Conservation (phyloP, 1,140 invertebrate species). For the Polyergus mexicanus region DNA sequence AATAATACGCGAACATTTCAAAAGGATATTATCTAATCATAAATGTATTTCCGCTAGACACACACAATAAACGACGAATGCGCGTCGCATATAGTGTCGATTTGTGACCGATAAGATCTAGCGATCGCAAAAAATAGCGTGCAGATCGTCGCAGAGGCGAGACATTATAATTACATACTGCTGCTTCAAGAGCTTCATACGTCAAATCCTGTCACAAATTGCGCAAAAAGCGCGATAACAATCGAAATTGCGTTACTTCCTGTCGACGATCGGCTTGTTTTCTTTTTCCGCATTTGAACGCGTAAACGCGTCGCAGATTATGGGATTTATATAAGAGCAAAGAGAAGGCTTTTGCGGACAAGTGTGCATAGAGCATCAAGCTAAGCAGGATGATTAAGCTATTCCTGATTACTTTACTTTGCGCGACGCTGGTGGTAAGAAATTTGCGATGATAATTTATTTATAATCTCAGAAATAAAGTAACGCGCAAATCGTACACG, state of each 20-base stretch:
- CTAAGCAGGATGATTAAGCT: conserved; percentile 22
- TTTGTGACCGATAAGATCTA: not conserved
- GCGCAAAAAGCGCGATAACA: not conserved
- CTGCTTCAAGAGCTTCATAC: not conserved
- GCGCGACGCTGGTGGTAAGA: conserved; percentile 21
- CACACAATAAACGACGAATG: not conserved
- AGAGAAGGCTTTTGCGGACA: too few species aligned
- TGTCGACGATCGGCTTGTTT: not conserved
- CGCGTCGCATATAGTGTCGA: too few species aligned
- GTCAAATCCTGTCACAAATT: not conserved
- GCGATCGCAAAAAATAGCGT: not conserved
- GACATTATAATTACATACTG: conserved; percentile 10
- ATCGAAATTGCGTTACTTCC: conserved; percentile 10
- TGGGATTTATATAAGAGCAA: conserved; percentile 18
- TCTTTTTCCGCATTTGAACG: not conserved
- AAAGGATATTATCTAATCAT: not conserved
- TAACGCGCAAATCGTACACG: not conserved
- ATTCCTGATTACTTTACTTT: conserved; percentile 27
- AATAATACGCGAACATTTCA: not conserved
- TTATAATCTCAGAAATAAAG: not conserved
- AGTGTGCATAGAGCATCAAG: conserved; percentile 1
- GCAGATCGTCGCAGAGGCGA: not conserved
- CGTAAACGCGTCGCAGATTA: not conserved
- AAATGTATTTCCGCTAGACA: not conserved
- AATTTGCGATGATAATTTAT: not conserved